Evolutionary conservation across 1,140 invertebrate genomes (phyloP), one percentile per base, ranked within the genome.

Genomic region (Drosophila rhopaloa): DNA sequence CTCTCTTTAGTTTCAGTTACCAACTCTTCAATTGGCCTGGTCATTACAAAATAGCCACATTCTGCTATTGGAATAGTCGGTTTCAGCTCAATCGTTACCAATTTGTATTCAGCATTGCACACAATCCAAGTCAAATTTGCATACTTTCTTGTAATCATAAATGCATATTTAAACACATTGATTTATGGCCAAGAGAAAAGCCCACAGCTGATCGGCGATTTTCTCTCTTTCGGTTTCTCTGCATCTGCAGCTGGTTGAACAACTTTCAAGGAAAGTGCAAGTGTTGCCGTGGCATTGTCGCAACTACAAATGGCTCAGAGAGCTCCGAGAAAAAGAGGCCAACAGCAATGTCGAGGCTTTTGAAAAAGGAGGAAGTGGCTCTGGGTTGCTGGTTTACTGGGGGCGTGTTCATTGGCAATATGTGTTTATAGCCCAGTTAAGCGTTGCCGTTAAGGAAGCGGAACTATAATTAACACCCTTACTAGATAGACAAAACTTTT

Each of bases 231-330:
- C 9, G 13, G 35, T 57, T 37, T 38, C 46, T 55, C 54, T 47
- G 37, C 16, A 44, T 41, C 27, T 74, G 58, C 75, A 73, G 80
- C 83, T 86, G 65, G 63, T 53, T 60, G 70, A 58, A 70, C 82
- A 75, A 83, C 86, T 90, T 90, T 90, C 86, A 58, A 78, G 70
- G 86, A 91, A 91, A 91, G 88, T 88, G 88, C 88, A 91, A 91
- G 80, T 91, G 72, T 91, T 91, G 75, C 80, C 83, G 67, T 88
- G 81, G 78, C 88, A 91, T 91, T 91, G 88, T 84, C 43, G 70
- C 38, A 71, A 58, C 67, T 29, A 43, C 53, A 37, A 71, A 58
- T 86, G 9, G 63, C 37, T 37, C 27, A 29, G 24, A 56, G 40
- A 70, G 63, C 27, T 9, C 19, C 0, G n/a, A 14, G 54, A 32